Evolutionary conservation across 2,797 vertebrate species (phyloP).

Genomic region (Luscinia megarhynchos): DNA sequence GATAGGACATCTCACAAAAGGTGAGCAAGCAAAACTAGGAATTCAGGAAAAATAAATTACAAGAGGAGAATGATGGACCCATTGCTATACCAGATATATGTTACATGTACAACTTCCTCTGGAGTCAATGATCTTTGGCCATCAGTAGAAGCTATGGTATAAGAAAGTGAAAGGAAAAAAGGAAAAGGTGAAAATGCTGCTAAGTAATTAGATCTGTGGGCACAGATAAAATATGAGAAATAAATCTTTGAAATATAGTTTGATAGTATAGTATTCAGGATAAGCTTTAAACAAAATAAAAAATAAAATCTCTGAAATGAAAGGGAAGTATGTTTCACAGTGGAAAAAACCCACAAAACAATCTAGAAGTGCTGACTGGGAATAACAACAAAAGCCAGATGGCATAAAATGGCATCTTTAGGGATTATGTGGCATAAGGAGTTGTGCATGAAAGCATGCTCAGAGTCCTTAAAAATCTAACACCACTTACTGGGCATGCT

Average conservation of each 20-base stretch:
- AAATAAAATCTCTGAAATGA: conserved; percentile 27
- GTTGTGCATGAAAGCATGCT: conserved; percentile 68
- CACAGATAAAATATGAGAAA: conserved; percentile 40
- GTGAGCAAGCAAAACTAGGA: background rate
- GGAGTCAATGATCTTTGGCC: background rate
- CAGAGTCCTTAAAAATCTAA: conserved; percentile 70
- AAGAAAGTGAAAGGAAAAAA: background rate
- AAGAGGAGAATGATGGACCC: background rate
- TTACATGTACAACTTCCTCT: background rate
- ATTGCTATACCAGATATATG: background rate
- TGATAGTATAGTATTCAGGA: conserved; percentile 46
- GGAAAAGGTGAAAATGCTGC: background rate
- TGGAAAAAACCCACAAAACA: conserved; percentile 25
- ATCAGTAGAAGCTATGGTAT: background rate
- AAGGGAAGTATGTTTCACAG: conserved; percentile 72
- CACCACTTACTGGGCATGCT: conserved; percentile 60
- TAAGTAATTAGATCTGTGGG: background rate
- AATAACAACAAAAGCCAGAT: conserved; percentile 80
- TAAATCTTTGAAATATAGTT: conserved; percentile 18
- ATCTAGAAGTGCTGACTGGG: conserved; percentile 79
- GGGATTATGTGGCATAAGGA: conserved; percentile 78
- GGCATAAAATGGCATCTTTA: conserved; percentile 80
- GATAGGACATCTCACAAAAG: no score
- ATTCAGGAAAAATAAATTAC: background rate
- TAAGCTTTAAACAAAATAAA: conserved; percentile 34